Evolutionary conservation across 1,140 invertebrate species (phyloP), one percentile per base, ranked within the genome.

Genomic region (Hermetia illucens): DNA sequence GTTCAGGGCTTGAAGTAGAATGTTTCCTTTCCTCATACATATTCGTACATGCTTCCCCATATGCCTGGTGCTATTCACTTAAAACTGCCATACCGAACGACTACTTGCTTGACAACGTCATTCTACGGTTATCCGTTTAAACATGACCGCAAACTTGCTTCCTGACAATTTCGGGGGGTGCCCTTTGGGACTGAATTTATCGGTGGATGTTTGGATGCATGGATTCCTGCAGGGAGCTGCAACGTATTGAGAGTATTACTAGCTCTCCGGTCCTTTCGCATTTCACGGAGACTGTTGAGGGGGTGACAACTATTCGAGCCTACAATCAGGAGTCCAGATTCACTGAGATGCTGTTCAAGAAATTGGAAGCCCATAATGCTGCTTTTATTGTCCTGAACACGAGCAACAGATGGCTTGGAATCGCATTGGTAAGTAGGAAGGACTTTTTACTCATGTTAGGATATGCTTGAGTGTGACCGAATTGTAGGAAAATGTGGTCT

Each of bases 341-440:
- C 53, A 74, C 69, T 25, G 59, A 70, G 20, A 62, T 69, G 34
- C 70, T 85, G 42, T 69, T 76, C 47, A 63, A 66, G 19, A 69
- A 71, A 30, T 67, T 87, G 18, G 80, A 89, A 52, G 56, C 55
- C 9, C 83, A 87, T 53, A 77, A 81, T 34, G 74, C 78, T 44
- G 77, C 82, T 3, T 77, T 83, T 52, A 64, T 86, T 3, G 72
- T 87, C 39, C 63, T 84, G 31, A 85, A 87, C 48, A 74, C 79
- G 2, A 77, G 78, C 20, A 85, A 81, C 53, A 70, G 83, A 41
- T 89, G 84, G 84, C 66, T 90, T 2, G 83, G 84, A 13, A 73
- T 87, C 30, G 70, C 75, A 44, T 50, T 87, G 61, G 82, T 86
- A 67, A 69, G 63, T 58, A 39, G 8, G n/a, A 17, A 24, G 6